Conservation (phyloP, 2,113 vertebrate genomes). For the Aphyosemion australe region DNA sequence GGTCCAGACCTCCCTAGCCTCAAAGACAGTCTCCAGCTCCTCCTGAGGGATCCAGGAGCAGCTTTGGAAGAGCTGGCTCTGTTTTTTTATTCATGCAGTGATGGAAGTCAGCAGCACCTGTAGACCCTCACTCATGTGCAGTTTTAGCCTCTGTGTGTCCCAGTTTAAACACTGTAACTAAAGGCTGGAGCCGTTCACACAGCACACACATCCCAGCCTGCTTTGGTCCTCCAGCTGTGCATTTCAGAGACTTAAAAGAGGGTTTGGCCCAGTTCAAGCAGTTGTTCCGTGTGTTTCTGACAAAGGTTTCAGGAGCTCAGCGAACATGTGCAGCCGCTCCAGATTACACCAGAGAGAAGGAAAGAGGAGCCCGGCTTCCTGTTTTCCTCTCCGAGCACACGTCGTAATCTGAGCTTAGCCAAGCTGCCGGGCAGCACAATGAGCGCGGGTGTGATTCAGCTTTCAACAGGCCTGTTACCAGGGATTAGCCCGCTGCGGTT, state of each 20-base stretch:
- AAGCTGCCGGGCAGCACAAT: conserved; percentile 12
- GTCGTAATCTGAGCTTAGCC: conserved; percentile 42
- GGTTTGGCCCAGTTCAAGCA: conserved; percentile 40
- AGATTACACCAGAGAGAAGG: conserved; percentile 39
- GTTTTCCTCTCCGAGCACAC: conserved; percentile 41
- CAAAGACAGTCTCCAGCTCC: too few species aligned
- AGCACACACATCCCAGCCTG: conserved; percentile 20
- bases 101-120: neutral
- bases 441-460: conserved; percentile 52
- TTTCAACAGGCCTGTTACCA: conserved; percentile 72
- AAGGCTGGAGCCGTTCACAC: conserved; percentile 11
- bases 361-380: conserved; percentile 40
- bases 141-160: conserved; percentile 4
- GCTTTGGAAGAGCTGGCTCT: too few species aligned
- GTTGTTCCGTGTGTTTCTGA: conserved; percentile 45
- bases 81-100: neutral
- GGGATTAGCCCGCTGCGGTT: conserved; percentile 62
- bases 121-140: neutral
- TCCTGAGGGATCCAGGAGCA: too few species aligned
- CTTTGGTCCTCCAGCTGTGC: conserved; percentile 48
- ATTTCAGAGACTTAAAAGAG: conserved; percentile 57
- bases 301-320: conserved; percentile 35
- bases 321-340: conserved; percentile 45
- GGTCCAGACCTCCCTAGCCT: too few species aligned
- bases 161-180: conserved; percentile 10